Evolutionary conservation across 2,113 vertebrate species (phyloP), one percentile per base, ranked within the genome.

Genomic region (Antigone vipio): DNA sequence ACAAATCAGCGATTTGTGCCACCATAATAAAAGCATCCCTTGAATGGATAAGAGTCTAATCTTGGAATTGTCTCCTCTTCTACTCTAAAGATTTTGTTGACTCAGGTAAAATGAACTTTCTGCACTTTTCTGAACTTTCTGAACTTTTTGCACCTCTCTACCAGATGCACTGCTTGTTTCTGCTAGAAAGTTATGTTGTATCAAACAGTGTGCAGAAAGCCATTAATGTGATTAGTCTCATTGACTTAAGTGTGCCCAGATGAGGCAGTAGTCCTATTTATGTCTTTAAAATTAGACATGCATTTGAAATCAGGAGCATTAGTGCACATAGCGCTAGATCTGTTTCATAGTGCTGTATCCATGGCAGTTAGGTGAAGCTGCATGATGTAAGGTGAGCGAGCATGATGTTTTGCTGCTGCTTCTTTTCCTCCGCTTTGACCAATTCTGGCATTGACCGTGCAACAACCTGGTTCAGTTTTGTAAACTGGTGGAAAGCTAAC

Each of bases 321-420:
- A 22, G 32, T 56, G 56, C 74, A 34, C 3, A 0, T 11, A 72
- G 44, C 11, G 1, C 44, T 56, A 34, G 12, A 16, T 74, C 10
- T 76, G 0, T 89, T 67, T 79, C 42, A 12, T 38, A 0, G 45
- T 77, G 5, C 44, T 3, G 0, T 88, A 10, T 21, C 74, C 32
- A 1, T 59, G 42, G 29, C 32, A 44, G 42, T 26, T 24, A 40
- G 12, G 35, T 40, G 71, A 64, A 69, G 64, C 56, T 89, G 52
- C 14, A 16, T 32, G 12, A 0, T 0, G 0, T 53, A n/a, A 83
- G 11, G 3, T 63, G 72, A 73, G n/a, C 0, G 5, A 24, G 19
- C 27, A 9, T 27, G 5, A 44, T 49, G 44, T 52, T 58, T 40
- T 89, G 73, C 50, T 89, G 63, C 72, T 78, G 42, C 22, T 88